Conservation (phyloP, 1,140 invertebrate genomes). For the Drosophila miranda region DNA sequence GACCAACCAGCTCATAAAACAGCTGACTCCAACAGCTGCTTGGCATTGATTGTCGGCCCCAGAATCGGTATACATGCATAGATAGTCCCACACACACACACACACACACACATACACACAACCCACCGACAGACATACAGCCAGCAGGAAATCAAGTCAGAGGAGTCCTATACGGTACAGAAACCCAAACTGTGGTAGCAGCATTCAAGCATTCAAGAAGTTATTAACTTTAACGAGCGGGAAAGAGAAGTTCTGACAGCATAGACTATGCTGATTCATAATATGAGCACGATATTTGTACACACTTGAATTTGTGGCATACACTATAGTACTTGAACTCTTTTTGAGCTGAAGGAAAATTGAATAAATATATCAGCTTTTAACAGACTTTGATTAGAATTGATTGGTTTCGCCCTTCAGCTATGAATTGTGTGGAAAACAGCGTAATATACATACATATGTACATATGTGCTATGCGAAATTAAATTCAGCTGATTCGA, state of each 20-base stretch:
- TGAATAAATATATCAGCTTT: background rate
- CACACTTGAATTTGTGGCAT: background rate
- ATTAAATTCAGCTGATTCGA: too few relatives aligned
- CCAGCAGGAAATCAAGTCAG: slow-evolving; percentile 24
- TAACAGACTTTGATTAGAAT: background rate
- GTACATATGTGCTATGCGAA: too few relatives aligned
- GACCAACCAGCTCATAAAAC: slow-evolving; percentile 67
- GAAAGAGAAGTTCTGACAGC: slow-evolving; percentile 13
- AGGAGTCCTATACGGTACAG: slow-evolving; percentile 15
- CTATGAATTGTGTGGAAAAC: background rate
- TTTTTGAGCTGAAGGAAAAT: too few relatives aligned
- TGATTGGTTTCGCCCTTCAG: background rate
- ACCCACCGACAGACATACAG: background rate
- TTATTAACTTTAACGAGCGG: slow-evolving; percentile 61
- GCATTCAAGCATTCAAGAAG: slow-evolving; percentile 13
- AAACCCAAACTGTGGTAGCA: background rate
- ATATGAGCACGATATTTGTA: background rate
- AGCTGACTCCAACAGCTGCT: slow-evolving; percentile 78
- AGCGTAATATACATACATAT: too few relatives aligned
- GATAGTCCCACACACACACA: background rate
- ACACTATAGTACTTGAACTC: background rate
- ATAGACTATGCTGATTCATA: slow-evolving; percentile 4
- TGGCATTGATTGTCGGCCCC: slow-evolving; percentile 39
- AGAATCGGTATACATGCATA: slow-evolving; percentile 3
- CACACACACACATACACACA: slow-evolving; percentile 5